A percentile compares a stretch with the other conserved stretches of the same genome.
phyloP scores from a whole-genome alignment of 2,797 vertebrate species.

The Gymnopithys bicolor region DNA sequence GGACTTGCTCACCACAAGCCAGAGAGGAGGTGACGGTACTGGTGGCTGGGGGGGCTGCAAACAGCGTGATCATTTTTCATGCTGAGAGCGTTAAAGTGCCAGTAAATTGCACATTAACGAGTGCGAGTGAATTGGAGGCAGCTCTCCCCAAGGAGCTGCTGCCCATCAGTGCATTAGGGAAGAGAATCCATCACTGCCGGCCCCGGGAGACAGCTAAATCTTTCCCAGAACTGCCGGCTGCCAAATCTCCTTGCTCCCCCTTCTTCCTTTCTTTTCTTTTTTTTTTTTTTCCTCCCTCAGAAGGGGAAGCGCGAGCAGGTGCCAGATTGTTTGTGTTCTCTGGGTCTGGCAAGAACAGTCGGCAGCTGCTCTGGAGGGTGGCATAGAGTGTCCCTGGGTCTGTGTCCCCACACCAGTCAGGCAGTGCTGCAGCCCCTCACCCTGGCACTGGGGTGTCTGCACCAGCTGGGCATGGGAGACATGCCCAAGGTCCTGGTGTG shows the following conservation, averaged over 20 bases:
- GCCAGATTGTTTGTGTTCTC: slow-evolving; percentile 12
- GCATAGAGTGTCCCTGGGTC: fast-evolving
- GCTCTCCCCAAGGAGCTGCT: slow-evolving; percentile 70
- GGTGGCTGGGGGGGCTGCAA: slow-evolving; percentile 47
- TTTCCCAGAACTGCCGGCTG: slow-evolving; percentile 69
- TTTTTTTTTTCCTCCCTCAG: background rate
- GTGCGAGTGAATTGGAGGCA: slow-evolving; percentile 73
- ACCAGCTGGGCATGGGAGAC: background rate
- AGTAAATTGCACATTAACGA: slow-evolving; percentile 82
- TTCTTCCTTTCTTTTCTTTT: slow-evolving; percentile 21
- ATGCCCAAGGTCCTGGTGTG: background rate
- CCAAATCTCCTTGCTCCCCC: slow-evolving; percentile 32
- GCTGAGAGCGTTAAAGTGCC: slow-evolving; percentile 78
- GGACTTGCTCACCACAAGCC: slow-evolving; percentile 25
- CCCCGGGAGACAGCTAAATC: slow-evolving; percentile 72
- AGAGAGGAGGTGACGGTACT: slow-evolving; percentile 35
- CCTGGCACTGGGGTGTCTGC: background rate
- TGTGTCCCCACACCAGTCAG: background rate
- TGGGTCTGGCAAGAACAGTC: background rate
- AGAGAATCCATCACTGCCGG: slow-evolving; percentile 73
- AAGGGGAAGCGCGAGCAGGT: slow-evolving; percentile 38
- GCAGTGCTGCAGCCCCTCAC: background rate
- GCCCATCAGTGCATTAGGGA: slow-evolving; percentile 72
- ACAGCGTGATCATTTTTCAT: slow-evolving; percentile 71
- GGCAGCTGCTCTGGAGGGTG: background rate